Evolutionary conservation across 2,797 vertebrate species (phyloP).

Genomic region (Ambastaia sidthimunki): DNA sequence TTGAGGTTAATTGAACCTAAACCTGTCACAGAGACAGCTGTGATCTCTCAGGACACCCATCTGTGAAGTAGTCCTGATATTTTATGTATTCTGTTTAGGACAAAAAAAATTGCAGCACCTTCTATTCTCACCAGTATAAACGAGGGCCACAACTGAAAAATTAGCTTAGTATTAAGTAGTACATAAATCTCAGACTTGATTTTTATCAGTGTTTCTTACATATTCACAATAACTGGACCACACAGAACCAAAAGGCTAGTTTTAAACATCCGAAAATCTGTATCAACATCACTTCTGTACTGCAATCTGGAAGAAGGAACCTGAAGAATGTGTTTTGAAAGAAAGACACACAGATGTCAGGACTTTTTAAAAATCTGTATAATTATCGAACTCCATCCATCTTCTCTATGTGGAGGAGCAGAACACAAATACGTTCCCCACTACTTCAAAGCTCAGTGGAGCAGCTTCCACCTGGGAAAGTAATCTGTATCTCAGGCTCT

Average conservation of each 20-base stretch:
- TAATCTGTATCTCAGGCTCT: constrained; percentile 49
- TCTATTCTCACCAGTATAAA: background rate
- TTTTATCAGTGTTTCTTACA: constrained; percentile 17
- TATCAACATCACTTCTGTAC: constrained; percentile 16
- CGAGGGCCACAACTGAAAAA: background rate
- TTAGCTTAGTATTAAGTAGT: background rate
- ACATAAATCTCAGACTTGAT: constrained; percentile 3
- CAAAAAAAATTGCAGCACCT: background rate
- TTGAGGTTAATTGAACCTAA: background rate
- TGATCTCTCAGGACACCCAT: background rate
- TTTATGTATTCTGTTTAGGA: background rate
- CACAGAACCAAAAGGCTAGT: background rate
- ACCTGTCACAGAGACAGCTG: background rate
- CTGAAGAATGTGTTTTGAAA: constrained; percentile 28
- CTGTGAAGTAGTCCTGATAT: too few relatives aligned
- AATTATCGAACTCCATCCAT: constrained; percentile 19
- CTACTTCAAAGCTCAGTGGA: constrained; percentile 52
- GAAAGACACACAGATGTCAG: constrained; percentile 4
- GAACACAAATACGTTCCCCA: constrained; percentile 44
- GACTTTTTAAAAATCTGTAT: constrained; percentile 8
- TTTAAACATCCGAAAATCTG: constrained; percentile 16
- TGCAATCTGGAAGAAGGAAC: background rate
- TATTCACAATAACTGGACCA: constrained; percentile 23
- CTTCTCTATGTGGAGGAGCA: constrained; percentile 38
- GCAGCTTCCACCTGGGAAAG: constrained; percentile 59